Conservation (phyloP, 2,888 invertebrate genomes). For the Perizoma affinitatum region DNA sequence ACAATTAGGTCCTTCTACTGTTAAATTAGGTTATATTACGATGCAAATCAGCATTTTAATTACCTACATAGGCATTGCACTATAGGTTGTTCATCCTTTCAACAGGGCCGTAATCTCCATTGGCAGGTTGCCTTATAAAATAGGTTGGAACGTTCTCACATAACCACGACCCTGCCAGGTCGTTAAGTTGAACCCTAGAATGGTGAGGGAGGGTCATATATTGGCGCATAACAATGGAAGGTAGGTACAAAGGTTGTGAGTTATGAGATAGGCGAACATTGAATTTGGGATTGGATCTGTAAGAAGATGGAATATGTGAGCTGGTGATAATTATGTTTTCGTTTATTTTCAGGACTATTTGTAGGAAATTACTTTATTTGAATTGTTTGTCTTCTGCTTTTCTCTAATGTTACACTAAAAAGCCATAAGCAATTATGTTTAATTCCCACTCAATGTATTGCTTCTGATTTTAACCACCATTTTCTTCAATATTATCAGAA, state of each 20-base stretch:
- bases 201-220: slow-evolving; percentile 34
- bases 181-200: slow-evolving; percentile 48
- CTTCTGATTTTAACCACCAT: no score
- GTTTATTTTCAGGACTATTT: no score
- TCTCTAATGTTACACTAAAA: no score
- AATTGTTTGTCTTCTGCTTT: no score
- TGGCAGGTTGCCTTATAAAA: slow-evolving; percentile 69
- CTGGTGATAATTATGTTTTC: slow-evolving; percentile 8
- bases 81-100: slow-evolving; percentile 26
- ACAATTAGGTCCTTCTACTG: no score
- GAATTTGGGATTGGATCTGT: slow-evolving; percentile 31
- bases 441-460: no score
- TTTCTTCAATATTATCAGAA: no score
- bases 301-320: slow-evolving; percentile 31
- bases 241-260: slow-evolving; percentile 36
- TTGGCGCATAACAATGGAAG: slow-evolving; percentile 38
- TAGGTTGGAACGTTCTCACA: slow-evolving; percentile 52
- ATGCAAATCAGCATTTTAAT: slow-evolving; percentile 2
- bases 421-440: no score
- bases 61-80: slow-evolving; percentile 32
- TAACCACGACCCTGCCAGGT: slow-evolving; percentile 52
- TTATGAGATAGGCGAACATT: slow-evolving; percentile 35
- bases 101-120: slow-evolving; percentile 51
- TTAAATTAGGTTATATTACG: no score
- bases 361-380: no score